Evolutionary conservation across 2,797 vertebrate genomes (phyloP).

Genomic region (Arnoldichthys spilopterus): DNA sequence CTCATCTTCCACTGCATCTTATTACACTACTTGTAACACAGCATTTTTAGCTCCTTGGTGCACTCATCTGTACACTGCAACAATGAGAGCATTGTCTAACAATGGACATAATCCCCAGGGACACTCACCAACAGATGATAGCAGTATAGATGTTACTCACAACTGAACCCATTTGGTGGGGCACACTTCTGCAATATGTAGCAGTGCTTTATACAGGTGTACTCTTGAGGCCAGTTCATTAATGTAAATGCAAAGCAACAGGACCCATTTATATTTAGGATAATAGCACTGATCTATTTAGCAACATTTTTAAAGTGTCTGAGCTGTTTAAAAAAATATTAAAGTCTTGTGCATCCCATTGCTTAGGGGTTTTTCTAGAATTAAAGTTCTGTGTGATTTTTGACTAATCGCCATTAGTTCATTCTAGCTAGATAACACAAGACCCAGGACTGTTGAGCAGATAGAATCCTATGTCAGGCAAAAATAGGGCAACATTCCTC

Average conservation of each 20-base stretch:
- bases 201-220: neutral
- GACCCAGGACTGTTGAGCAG: too few relatives aligned
- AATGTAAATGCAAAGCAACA: neutral
- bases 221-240: neutral
- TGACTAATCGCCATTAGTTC: too few relatives aligned
- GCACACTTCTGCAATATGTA: neutral
- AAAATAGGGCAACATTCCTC: too few relatives aligned
- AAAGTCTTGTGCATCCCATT: too few relatives aligned
- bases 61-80: neutral
- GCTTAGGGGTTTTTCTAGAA: too few relatives aligned
- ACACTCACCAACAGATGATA: neutral
- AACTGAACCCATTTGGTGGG: neutral
- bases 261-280: neutral
- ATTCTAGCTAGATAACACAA: too few relatives aligned
- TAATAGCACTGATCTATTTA: neutral
- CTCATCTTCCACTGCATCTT: neutral
- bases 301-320: neutral
- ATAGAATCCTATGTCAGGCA: too few relatives aligned
- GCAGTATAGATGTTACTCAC: neutral
- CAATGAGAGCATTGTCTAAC: conserved; percentile 2
- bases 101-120: neutral
- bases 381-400: too few relatives aligned
- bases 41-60: neutral
- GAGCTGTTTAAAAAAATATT: neutral
- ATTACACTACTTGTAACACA: neutral